A percentile compares a stretch with the other conserved stretches of the same genome.
phyloP scores from a whole-genome alignment of 2,113 vertebrate species.

The Macquaria australasica region DNA sequence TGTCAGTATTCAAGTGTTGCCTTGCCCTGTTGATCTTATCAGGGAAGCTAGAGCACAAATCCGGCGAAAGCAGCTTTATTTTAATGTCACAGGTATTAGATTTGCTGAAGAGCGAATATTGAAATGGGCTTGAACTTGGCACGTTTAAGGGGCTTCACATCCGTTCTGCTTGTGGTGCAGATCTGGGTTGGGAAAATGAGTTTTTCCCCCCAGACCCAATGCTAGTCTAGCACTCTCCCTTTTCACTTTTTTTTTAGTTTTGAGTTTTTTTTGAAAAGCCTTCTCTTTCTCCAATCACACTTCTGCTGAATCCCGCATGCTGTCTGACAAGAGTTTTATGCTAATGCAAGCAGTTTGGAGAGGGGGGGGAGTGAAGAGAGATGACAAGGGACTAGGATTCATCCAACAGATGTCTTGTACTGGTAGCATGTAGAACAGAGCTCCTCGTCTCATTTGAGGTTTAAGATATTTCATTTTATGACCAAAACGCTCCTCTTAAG shows the following conservation, averaged over 20 bases:
- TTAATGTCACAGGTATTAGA: conserved; percentile 82
- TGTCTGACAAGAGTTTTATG: conserved; percentile 75
- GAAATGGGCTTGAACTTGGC: conserved; percentile 79
- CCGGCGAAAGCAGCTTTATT: conserved; percentile 78
- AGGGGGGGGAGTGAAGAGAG: not conserved
- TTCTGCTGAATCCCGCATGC: conserved; percentile 54
- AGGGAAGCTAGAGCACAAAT: conserved; percentile 58
- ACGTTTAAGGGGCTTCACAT: conserved; percentile 61
- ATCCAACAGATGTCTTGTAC: conserved; percentile 60
- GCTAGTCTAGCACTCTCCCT: conserved; percentile 33
- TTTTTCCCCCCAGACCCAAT: not conserved
- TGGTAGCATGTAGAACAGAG: conserved; percentile 63
- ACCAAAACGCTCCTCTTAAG: conserved; percentile 58
- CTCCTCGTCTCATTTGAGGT: conserved; percentile 65
- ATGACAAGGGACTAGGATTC: conserved; percentile 60
- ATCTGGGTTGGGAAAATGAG: conserved; percentile 68
- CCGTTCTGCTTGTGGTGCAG: conserved; percentile 77
- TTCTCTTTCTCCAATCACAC: conserved; percentile 40
- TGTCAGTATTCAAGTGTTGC: conserved; percentile 68
- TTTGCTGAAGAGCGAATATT: conserved; percentile 84
- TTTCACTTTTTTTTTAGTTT: conserved; percentile 16
- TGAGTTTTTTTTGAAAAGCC: conserved; percentile 38
- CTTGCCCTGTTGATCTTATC: conserved; percentile 77
- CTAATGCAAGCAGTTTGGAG: conserved; percentile 67
- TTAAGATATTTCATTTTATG: conserved; percentile 62